These are phyloP conservation scores for Euphonia xanthogaster DNA, from an alignment of 2,797 vertebrate species.

Conservation along the genomic window DNA sequence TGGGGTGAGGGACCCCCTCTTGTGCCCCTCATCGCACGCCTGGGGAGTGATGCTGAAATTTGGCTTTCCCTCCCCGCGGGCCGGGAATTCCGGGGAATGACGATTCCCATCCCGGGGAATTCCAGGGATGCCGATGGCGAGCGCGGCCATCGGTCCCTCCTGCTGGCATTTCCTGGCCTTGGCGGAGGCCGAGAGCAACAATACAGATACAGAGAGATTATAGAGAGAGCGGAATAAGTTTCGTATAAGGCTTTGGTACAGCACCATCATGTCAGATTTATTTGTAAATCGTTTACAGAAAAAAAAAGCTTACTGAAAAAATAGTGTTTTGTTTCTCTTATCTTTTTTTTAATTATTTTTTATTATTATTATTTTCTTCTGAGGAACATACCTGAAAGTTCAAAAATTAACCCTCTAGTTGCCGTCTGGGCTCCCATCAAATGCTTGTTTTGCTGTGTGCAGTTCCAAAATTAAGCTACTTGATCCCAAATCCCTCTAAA, in stretches of 20 bases:
- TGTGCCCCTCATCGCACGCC: background rate
- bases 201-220: constrained; percentile 70
- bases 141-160: constrained; percentile 30
- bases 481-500: background rate
- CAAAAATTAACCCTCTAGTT: constrained; percentile 76
- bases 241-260: constrained; percentile 83
- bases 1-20: constrained; percentile 8
- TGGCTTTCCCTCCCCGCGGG: background rate
- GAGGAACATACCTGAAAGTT: constrained; percentile 86
- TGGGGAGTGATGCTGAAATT: background rate
- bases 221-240: constrained; percentile 68
- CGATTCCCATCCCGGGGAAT: background rate
- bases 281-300: constrained; percentile 81
- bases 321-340: constrained; percentile 68
- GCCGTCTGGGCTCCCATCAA: constrained; percentile 71
- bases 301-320: constrained; percentile 85
- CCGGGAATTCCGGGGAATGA: background rate
- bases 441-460: constrained; percentile 57
- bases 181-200: constrained; percentile 60
- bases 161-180: constrained; percentile 72
- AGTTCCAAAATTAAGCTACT: background rate
- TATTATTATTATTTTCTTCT: constrained; percentile 48
- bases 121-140: background rate
- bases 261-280: constrained; percentile 85
- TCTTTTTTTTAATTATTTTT: background rate